Evolutionary conservation across 2,888 invertebrate species (phyloP), one percentile per base, ranked within the genome.

Genomic region (Lordiphosa fenestrarum): DNA sequence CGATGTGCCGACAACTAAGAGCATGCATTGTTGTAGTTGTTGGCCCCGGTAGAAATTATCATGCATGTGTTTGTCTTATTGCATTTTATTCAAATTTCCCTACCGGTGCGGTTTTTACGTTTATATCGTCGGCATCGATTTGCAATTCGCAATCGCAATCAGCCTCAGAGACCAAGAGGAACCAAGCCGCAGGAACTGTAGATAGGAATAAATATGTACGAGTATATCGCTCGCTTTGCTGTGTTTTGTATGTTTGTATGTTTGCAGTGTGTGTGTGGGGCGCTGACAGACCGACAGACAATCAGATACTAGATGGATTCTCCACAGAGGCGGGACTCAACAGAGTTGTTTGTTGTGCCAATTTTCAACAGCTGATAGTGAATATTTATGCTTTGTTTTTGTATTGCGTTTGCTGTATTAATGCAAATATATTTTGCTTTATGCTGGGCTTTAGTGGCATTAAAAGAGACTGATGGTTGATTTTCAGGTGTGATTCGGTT

Each of bases 31-130:
- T 65, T 55, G 47, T 36, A 58, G 65, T 42, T 59, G 60, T 25
- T 55, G 57, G 57, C n/a, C 48, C 50, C 49, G 40, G 63, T 73
- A 77, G 72, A 72, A 82, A 84, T 84, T 78, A 78, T 78, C 81
- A 82, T 74, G 71, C 69, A 71, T 81, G 77, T 74, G 75, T 62
- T 77, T 78, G 85, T 84, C 77, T 80, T 77, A 77, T 84, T 78
- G 85, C 85, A 78, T 81, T 80, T 84, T 84, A 81, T 85, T 84
- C 81, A 81, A 84, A 85, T 81, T 81, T 76, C 85, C 30, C 81
- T 83, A 76, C 81, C 81, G 84, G 84, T 85, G 85, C 69, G 85
- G 81, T 81, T 81, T 80, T 67, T 71, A 68, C 85, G 85, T 80
- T 80, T 52, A 46, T 53, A 53, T 51, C 51, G 41, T 65, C 53